Conservation (phyloP, 35 echinoderm and acorn worm genomes). For the Heliocidaris tuberculata region DNA sequence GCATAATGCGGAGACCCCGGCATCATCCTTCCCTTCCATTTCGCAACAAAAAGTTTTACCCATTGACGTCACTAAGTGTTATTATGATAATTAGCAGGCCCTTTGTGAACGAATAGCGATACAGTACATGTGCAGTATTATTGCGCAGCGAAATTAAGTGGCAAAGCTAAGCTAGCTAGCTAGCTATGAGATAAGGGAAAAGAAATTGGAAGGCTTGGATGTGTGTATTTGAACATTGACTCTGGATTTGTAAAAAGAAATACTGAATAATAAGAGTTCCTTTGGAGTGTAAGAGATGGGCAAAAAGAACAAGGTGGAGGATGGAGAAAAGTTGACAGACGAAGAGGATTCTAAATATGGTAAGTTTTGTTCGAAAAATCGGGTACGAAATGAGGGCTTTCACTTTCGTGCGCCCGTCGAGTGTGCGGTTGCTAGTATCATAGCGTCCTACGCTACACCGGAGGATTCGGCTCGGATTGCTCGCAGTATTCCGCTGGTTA, state of each 20-base stretch:
- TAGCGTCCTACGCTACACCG: neutral
- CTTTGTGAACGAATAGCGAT: no score
- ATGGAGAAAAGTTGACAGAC: constrained; percentile 43
- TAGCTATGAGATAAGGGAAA: no score
- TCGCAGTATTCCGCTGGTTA: neutral
- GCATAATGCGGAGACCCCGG: no score
- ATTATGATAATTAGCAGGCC: no score
- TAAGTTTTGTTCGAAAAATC: constrained; percentile 27
- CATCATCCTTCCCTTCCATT: no score
- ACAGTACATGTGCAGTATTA: no score
- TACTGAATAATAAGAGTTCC: neutral
- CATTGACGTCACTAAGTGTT: neutral
- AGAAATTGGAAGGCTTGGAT: no score
- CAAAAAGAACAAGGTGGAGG: constrained; percentile 59
- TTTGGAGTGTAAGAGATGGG: constrained; percentile 26
- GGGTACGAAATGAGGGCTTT: neutral
- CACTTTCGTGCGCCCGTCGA: neutral
- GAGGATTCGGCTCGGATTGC: neutral
- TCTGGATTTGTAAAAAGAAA: neutral
- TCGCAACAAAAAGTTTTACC: neutral
- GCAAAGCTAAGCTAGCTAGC: no score
- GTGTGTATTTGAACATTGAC: neutral
- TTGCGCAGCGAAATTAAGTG: no score
- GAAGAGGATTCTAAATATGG: constrained; percentile 55
- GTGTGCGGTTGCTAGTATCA: constrained; percentile 18